Percentiles rank a stretch among this genome's conserved stretches.
Conservation (phyloP, 2,888 invertebrate species). For the Sesia apiformis region DNA sequence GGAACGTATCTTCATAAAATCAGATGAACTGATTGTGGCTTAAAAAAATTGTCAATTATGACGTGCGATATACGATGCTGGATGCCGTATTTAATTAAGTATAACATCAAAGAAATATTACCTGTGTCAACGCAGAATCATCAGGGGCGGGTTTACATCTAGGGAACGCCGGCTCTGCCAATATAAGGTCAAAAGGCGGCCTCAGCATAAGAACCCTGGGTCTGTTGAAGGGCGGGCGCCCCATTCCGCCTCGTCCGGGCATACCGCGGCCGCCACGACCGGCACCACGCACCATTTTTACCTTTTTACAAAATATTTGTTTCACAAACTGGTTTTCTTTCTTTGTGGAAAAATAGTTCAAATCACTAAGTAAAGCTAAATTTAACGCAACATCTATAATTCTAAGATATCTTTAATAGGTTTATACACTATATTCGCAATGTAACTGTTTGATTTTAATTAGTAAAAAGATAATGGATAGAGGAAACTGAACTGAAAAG, state of each 20-base stretch:
- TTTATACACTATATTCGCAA: too few species aligned
- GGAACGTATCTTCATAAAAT: too few species aligned
- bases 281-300: constrained; percentile 80
- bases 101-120: constrained; percentile 26
- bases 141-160: constrained; percentile 85
- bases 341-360: too few species aligned
- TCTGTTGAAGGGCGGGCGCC: constrained; percentile 60
- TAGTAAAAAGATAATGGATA: too few species aligned
- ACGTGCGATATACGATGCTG: not conserved
- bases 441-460: too few species aligned
- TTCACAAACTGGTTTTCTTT: too few species aligned
- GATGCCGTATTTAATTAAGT: not conserved
- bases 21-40: too few species aligned
- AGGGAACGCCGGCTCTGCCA: constrained; percentile 93
- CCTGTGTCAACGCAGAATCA: constrained; percentile 88
- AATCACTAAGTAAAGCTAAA: too few species aligned
- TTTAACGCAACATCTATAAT: too few species aligned
- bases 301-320: not conserved
- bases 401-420: too few species aligned
- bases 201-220: constrained; percentile 68
- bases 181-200: constrained; percentile 90
- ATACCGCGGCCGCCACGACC: constrained; percentile 81
- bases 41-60: not conserved
- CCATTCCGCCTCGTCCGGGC: constrained; percentile 77
- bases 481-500: too few species aligned